Evolutionary conservation across 2,797 vertebrate genomes (phyloP), one percentile per base, ranked within the genome.

Genomic region (Enteromius treurensis): DNA sequence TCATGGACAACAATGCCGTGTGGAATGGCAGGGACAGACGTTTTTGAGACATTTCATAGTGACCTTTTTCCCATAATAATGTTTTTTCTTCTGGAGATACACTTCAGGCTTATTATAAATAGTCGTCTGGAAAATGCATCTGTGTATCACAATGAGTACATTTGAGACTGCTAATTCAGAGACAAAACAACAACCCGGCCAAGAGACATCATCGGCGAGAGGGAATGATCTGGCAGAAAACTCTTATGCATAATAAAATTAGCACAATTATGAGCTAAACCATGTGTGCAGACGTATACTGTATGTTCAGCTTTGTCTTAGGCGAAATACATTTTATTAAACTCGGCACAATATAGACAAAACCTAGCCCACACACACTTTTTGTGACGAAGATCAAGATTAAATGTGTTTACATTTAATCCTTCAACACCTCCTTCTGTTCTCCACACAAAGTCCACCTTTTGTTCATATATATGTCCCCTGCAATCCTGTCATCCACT

Each of bases 81-180:
- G 9, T 64, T 13, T 67, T 82, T 85, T 86, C 79, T 86, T 86
- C 86, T 87, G 85, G 60, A 77, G 47, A 82, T 83, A 83, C 77
- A 88, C 86, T 82, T 80, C 15, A 84, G 79, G 53, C 29, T 47
- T 37, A 53, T 79, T 87, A 87, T 81, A 85, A 88, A 85, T 58
- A 87, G 79, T 29, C 84, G 58, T 79, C 83, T 85, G 74, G 58
- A 83, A 89, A 89, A 74, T 73, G 64, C 86, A 89, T 83, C 64
- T 47, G 60, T 71, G 37, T 74, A 53, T 79, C 51, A 79, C 62
- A 53, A 47, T 71, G 47, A 71, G 76, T 37, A 83, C 77, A 87
- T 86, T 58, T 62, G 84, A 82, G 53, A 84, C 75, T 77, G 23
- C 70, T 84, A 73, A 90, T 89, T 85, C 86, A 83, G 79, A 87